A percentile compares a stretch with the other conserved stretches of the same genome.
Evolutionary conservation across 2,888 invertebrate genomes (phyloP).

Genomic region (Plagiodera versicolora): DNA sequence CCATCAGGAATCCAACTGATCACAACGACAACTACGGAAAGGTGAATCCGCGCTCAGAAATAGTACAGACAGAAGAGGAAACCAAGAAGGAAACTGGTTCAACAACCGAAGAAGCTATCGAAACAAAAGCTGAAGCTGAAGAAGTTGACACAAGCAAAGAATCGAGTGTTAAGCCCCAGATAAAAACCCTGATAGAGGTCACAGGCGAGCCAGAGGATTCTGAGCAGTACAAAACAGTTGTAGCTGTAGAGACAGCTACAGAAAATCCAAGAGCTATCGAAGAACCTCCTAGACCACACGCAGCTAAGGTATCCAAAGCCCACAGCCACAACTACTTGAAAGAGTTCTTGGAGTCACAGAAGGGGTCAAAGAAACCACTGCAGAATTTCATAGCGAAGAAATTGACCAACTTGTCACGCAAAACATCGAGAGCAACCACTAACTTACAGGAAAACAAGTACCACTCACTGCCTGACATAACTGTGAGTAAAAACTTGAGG

Average conservation of each 20-base stretch:
- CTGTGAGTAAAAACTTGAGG: constrained; percentile 68
- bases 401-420: constrained; percentile 46
- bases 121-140: constrained; percentile 1
- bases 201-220: constrained; percentile 26
- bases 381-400: constrained; percentile 53
- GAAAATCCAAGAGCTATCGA: constrained; percentile 28
- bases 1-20: constrained; percentile 49
- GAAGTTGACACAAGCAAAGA: constrained; percentile 11
- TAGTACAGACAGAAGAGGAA: constrained; percentile 25
- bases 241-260: constrained; percentile 40
- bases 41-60: constrained; percentile 21
- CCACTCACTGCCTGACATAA: constrained; percentile 71
- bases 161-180: constrained; percentile 8
- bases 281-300: constrained; percentile 26
- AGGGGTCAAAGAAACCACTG: constrained; percentile 51
- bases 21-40: constrained; percentile 36
- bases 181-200: constrained; percentile 41
- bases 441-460: constrained; percentile 67
- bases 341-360: constrained; percentile 53
- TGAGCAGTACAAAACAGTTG: constrained; percentile 49
- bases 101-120: constrained; percentile 39
- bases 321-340: constrained; percentile 53
- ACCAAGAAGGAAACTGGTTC: constrained; percentile 46
- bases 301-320: constrained; percentile 43
- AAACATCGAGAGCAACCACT: constrained; percentile 45